Conservation (phyloP, 2,888 invertebrate species). For the Dorcus hopei region DNA sequence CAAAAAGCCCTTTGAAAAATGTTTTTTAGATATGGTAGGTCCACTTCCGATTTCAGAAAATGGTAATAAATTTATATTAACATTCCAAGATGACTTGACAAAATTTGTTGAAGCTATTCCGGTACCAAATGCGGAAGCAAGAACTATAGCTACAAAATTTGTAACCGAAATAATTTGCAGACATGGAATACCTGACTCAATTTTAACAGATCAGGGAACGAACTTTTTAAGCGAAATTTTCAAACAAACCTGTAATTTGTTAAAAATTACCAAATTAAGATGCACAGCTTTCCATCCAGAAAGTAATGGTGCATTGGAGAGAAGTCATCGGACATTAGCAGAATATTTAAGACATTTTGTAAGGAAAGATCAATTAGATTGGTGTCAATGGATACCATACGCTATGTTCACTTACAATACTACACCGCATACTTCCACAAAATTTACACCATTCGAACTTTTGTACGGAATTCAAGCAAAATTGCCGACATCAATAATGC, state of each 20-base stretch:
- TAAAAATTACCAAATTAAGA: conserved; percentile 27
- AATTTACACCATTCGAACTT: conserved; percentile 26
- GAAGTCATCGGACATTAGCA: conserved; percentile 31
- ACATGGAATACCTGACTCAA: conserved; percentile 31
- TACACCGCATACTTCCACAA: conserved; percentile 10
- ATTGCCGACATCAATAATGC: conserved; percentile 22
- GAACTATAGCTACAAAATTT: conserved; percentile 30
- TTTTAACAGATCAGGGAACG: conserved; percentile 33
- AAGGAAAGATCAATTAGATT: no score
- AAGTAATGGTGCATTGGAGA: conserved; percentile 32
- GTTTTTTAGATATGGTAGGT: conserved; percentile 35
- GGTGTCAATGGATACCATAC: no score
- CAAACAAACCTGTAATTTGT: conserved; percentile 29
- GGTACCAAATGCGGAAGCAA: conserved; percentile 35
- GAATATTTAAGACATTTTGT: conserved; percentile 19
- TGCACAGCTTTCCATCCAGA: conserved; percentile 28
- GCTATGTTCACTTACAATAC: no score
- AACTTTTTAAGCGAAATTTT: conserved; percentile 32
- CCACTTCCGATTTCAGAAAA: conserved; percentile 29
- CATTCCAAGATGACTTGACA: conserved; percentile 35
- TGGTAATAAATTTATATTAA: conserved; percentile 31
- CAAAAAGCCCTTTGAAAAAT: conserved; percentile 31
- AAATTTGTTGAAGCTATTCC: conserved; percentile 35
- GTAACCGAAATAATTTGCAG: conserved; percentile 25
- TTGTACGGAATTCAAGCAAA: conserved; percentile 22